Base-by-base conservation (phyloP, 2,888 invertebrate genomes). In the Sminthurides aquaticus region DNA sequence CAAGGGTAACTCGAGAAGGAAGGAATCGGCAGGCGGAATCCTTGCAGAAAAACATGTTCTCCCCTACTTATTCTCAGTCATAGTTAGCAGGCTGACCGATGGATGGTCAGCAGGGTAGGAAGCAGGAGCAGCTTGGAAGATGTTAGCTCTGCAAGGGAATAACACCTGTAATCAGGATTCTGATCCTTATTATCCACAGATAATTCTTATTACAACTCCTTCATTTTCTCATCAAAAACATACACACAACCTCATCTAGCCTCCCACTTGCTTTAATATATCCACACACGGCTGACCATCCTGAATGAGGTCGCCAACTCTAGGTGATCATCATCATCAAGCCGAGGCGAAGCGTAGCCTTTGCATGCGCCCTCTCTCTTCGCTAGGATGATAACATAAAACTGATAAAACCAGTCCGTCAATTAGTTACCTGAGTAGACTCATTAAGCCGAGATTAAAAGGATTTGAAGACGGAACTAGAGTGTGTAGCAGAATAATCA, bases 201-300 rank as follows among this genome's bases (percentile, higher is more conserved):
- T 34, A 34, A 34, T 34, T 34, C n/a, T n/a, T n/a, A n/a, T n/a
- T n/a, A n/a, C n/a, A n/a, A n/a, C n/a, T n/a, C 43, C 43, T 15
- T 15, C 5, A 34, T 34, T 15, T 34, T 34, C 43, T 34, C 43
- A 34, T 34, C 43, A 34, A 11, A 34, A 34, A 11, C 43, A 34
- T n/a, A n/a, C n/a, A n/a, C n/a, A n/a, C n/a, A n/a, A n/a, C n/a
- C n/a, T 34, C 43, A 11, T 34, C 43, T 34, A 34, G 43, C 43
- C 5, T 34, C 15, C 15, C 43, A 5, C 43, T 34, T 15, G 43
- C 43, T 15, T n/a, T n/a, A n/a, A n/a, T 15, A 56, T 24, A 27
- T 27, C 26, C 57, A 59, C 64, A 64, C 52, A 62, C 54, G 57
- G 43, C 58, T 58, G 58, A 57, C 58, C 59, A 64, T 64, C 58